Evolutionary conservation across 2,113 vertebrate genomes (phyloP), one percentile per base, ranked within the genome.

Genomic region (Tor tambroides): DNA sequence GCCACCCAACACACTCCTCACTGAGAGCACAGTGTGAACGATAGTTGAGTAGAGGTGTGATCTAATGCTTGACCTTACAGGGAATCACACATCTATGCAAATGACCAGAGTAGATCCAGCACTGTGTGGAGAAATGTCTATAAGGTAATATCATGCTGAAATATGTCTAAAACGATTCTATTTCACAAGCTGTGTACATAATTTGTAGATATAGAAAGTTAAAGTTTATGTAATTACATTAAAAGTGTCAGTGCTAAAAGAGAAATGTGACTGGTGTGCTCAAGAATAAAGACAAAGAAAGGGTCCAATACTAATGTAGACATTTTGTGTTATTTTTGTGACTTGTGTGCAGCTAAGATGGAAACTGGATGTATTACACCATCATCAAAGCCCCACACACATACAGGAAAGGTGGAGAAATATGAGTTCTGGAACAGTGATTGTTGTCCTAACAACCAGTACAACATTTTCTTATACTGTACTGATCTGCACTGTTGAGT

Each of bases 351-450:
- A 14, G 74, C 23, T n/a, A 49, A 9, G 0, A 51, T 77, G 75
- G 12, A 17, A 76, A 76, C 9, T 46, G 23, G 41, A 56, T 21
- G 51, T 38, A 9, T 19, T 38, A 38, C 8, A 32, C 0, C 10
- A 80, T 32, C 78, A 21, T 32, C 2, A 12, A 54, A 79, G 10
- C 15, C n/a, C 49, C 30, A 21, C 15, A 78, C 49, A 79, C 17
- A 41, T 41, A 41, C 41, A 54, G 76, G 80, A 41, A 82, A 82
- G 38, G 35, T 19, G 59, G 59, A 81, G 59, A 46, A 67, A 65
- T 78, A 7, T 26, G 38, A 81, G 59, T 65, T 63, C 46, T 32
- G 76, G 28, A 54, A 54, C 76, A 78, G 49, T 54, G 46, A 32
- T 28, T 35, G 8, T 51, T 78, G 49, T 78, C 49, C 75, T 21